A percentile compares a stretch with the other conserved stretches of the same genome.
These are phyloP conservation scores for Bellardia pandia DNA, from an alignment of 2,888 invertebrate species.

Conservation along the genomic window DNA sequence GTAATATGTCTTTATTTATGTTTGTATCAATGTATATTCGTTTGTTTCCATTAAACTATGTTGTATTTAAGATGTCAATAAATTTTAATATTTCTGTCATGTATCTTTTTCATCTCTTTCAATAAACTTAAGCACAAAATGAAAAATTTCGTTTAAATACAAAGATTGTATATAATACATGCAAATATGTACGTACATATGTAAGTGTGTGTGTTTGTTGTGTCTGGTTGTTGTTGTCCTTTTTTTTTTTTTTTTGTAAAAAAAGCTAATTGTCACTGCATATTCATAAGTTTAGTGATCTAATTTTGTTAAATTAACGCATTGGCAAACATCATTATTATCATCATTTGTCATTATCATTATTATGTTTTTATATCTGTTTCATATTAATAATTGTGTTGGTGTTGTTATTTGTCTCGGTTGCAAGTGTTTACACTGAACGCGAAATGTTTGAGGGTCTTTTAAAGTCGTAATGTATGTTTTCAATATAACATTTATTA, in stretches of 20 bases:
- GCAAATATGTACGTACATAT: neutral
- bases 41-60: constrained; percentile 62
- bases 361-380: constrained; percentile 28
- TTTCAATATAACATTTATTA: too few species aligned
- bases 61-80: constrained; percentile 72
- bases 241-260: constrained; percentile 19
- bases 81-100: constrained; percentile 72
- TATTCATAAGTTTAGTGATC: constrained; percentile 75
- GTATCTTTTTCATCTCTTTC: constrained; percentile 70
- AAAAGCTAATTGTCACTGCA: constrained; percentile 77
- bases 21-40: neutral
- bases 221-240: constrained; percentile 46
- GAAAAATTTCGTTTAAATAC: constrained; percentile 5
- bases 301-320: constrained; percentile 73
- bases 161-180: constrained; percentile 23
- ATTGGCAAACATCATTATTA: constrained; percentile 68
- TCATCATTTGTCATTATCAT: constrained; percentile 62
- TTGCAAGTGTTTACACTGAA: neutral
- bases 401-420: constrained; percentile 19
- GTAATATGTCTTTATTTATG: constrained; percentile 29
- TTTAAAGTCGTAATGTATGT: too few species aligned
- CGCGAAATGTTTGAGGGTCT: neutral
- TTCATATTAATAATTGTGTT: constrained; percentile 58
- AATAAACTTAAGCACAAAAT: constrained; percentile 50
- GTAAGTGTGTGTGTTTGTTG: constrained; percentile 21